Percentiles rank a stretch among this genome's conserved stretches.
phyloP scores from a whole-genome alignment of 2,113 vertebrate genomes.

The Ornithorhynchus anatinus region DNA sequence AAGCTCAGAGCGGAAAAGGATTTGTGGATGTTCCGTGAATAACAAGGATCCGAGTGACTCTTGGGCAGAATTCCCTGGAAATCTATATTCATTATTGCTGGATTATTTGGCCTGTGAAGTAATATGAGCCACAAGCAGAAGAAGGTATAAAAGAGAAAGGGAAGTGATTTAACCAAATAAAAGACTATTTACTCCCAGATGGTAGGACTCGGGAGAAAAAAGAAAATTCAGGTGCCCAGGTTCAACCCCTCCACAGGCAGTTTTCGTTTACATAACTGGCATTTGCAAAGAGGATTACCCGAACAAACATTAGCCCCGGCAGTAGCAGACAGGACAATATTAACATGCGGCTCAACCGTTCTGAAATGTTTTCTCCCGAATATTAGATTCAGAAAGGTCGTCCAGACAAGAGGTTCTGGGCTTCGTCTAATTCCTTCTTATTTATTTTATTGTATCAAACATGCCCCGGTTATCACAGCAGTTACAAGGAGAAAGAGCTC shows the following conservation, averaged over 20 bases:
- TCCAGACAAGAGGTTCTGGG: not conserved
- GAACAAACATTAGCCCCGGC: not conserved
- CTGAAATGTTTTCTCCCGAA: not conserved
- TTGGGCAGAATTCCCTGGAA: not conserved
- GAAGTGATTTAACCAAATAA: slow-evolving; percentile 23
- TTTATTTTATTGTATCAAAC: not conserved
- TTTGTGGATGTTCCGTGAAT: not conserved
- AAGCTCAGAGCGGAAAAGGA: not conserved
- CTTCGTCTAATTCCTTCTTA: not conserved
- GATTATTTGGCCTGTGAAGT: not conserved
- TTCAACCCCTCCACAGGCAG: slow-evolving; percentile 22
- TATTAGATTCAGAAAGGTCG: not conserved
- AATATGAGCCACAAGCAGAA: not conserved
- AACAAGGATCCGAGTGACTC: not conserved
- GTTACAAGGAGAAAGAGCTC: slow-evolving; percentile 18
- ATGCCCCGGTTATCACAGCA: not conserved
- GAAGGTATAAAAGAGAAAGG: not conserved
- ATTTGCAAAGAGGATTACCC: slow-evolving; percentile 20
- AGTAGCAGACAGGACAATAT: not conserved
- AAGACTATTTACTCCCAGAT: not conserved
- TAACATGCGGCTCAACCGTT: not conserved
- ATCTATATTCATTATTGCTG: slow-evolving; percentile 5
- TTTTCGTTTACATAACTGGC: slow-evolving; percentile 21
- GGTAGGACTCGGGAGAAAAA: not conserved
- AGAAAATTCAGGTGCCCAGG: not conserved